Percentiles rank a stretch among this genome's conserved stretches.
These are phyloP conservation scores for Atta cephalotes DNA, from an alignment of 1,140 invertebrate species.

Conservation along the genomic window DNA sequence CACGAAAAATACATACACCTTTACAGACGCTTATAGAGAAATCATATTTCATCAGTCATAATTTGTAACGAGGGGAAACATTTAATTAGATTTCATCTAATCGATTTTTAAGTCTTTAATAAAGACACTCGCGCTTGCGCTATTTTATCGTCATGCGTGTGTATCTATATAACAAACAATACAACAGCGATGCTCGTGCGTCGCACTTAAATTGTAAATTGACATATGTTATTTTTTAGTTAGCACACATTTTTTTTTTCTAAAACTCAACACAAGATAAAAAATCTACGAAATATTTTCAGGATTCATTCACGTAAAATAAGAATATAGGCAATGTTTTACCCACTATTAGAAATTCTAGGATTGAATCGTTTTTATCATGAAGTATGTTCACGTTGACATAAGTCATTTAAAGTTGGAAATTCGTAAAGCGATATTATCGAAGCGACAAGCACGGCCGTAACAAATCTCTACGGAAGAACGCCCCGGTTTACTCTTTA, in stretches of 20 bases:
- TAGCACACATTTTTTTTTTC: conserved; percentile 30
- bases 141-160: conserved; percentile 47
- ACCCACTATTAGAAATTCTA: background rate
- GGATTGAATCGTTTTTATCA: background rate
- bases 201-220: conserved; percentile 55
- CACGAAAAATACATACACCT: background rate
- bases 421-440: conserved; percentile 23
- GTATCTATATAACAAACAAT: conserved; percentile 43
- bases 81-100: conserved; percentile 35
- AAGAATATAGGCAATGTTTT: background rate
- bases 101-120: conserved; percentile 46
- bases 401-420: conserved; percentile 15
- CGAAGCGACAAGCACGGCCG: conserved; percentile 26
- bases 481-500: conserved; percentile 55
- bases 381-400: too few relatives aligned
- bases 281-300: background rate
- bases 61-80: conserved; percentile 17
- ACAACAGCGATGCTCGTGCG: conserved; percentile 16
- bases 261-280: background rate
- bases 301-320: background rate
- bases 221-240: conserved; percentile 50
- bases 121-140: conserved; percentile 35
- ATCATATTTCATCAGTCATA: conserved; percentile 21
- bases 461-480: conserved; percentile 25
- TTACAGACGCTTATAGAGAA: conserved; percentile 4